Evolutionary conservation across 1,140 invertebrate genomes (phyloP).

Genomic region (Drosophila setifemur): DNA sequence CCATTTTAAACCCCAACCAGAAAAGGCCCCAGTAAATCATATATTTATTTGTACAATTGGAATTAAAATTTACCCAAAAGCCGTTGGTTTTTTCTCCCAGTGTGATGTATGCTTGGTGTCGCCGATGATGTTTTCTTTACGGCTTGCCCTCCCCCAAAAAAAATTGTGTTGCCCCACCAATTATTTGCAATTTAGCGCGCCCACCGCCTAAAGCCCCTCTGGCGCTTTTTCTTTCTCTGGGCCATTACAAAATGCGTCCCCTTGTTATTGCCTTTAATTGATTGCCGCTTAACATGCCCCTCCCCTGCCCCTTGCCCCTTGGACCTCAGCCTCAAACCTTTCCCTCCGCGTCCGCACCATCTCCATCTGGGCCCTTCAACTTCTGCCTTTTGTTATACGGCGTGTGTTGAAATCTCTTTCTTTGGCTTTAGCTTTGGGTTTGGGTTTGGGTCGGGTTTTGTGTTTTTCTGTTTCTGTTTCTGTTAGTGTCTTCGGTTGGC

Average conservation of each 20-base stretch:
- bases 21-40: too few relatives aligned
- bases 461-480: conserved; percentile 10
- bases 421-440: conserved; percentile 25
- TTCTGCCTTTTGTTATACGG: conserved; percentile 34
- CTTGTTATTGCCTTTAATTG: conserved; percentile 69
- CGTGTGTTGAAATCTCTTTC: conserved; percentile 62
- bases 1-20: too few relatives aligned
- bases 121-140: conserved; percentile 41
- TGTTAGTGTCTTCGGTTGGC: conserved; percentile 24
- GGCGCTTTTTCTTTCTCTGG: conserved; percentile 26
- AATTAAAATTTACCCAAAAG: conserved; percentile 14
- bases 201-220: conserved; percentile 14
- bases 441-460: conserved; percentile 17
- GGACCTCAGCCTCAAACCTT: conserved; percentile 3
- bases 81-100: conserved; percentile 4
- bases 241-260: conserved; percentile 41
- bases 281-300: conserved; percentile 60
- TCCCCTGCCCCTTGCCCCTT: conserved; percentile 1
- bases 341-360: background rate
- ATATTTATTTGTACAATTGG: too few relatives aligned
- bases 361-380: conserved; percentile 5
- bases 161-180: conserved; percentile 46
- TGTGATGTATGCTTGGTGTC: conserved; percentile 16
- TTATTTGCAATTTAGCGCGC: conserved; percentile 72
- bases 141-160: conserved; percentile 1